Conservation (phyloP, 1,140 invertebrate genomes). For the Xylocopa sonorina region DNA sequence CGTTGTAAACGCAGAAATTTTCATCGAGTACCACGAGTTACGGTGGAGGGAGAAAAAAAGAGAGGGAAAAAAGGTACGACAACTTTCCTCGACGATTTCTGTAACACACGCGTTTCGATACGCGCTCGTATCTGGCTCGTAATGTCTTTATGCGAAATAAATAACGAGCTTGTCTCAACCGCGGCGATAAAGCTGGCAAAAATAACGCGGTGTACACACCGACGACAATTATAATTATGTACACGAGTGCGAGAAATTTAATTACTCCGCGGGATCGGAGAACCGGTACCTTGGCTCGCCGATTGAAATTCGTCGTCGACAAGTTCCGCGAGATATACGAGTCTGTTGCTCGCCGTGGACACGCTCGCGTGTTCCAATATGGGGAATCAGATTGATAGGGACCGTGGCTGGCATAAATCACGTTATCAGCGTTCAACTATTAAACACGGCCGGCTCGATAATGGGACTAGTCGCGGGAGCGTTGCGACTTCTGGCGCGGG, state of each 20-base stretch:
- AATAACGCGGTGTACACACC: background rate
- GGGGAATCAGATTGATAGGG: background rate
- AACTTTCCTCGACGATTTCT: too few relatives aligned
- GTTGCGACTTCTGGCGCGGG: constrained; percentile 48
- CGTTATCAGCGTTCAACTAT: constrained; percentile 23
- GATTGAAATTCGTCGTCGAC: background rate
- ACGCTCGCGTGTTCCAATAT: background rate
- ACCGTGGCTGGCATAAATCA: constrained; percentile 3
- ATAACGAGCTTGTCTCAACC: background rate
- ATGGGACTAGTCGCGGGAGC: constrained; percentile 49
- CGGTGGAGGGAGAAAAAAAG: too few relatives aligned
- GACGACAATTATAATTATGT: background rate
- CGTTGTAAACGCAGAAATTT: background rate
- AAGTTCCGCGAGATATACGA: background rate
- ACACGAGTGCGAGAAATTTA: background rate
- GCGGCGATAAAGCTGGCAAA: background rate
- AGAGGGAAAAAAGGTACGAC: too few relatives aligned
- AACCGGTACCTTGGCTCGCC: background rate
- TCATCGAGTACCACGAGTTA: too few relatives aligned
- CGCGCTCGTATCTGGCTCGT: too few relatives aligned
- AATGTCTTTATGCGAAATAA: background rate
- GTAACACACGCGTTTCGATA: background rate
- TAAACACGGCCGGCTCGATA: constrained; percentile 56
- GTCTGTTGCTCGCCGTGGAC: background rate
- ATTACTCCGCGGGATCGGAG: background rate